These are phyloP conservation scores for Zeugodacus cucurbitae DNA, from an alignment of 1,140 invertebrate genomes.

Conservation along the genomic window DNA sequence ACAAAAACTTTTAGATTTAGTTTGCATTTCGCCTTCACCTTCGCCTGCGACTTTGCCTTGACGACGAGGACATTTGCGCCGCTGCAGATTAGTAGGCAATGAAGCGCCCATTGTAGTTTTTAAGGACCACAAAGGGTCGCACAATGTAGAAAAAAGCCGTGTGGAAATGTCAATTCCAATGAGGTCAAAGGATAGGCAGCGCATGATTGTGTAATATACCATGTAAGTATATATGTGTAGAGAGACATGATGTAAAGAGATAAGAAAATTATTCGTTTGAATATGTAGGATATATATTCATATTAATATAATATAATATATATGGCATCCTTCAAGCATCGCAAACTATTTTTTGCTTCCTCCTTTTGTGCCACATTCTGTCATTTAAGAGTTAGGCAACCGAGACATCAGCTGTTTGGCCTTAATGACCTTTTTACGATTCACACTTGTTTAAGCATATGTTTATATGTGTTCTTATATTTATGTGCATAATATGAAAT, in stretches of 20 bases:
- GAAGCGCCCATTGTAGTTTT: not conserved
- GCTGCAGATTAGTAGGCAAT: slow-evolving; percentile 16
- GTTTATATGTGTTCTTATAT: too few relatives aligned
- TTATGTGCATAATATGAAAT: too few relatives aligned
- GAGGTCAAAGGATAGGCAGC: not conserved
- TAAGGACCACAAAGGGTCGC: too few relatives aligned
- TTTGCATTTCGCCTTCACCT: not conserved
- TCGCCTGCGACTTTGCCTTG: not conserved
- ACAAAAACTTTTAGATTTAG: not conserved
- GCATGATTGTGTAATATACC: too few relatives aligned
- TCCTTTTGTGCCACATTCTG: not conserved
- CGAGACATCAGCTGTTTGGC: not conserved
- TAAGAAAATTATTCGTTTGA: too few relatives aligned
- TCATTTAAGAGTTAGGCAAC: not conserved
- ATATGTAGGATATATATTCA: too few relatives aligned
- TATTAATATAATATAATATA: too few relatives aligned
- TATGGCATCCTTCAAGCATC: too few relatives aligned
- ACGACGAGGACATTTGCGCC: not conserved
- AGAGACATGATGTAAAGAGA: not conserved
- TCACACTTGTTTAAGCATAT: too few relatives aligned
- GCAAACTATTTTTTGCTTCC: not conserved
- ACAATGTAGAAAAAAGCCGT: not conserved
- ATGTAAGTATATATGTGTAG: too few relatives aligned
- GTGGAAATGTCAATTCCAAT: slow-evolving; percentile 4
- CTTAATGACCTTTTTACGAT: too few relatives aligned